A percentile compares a stretch with the other conserved stretches of the same genome.
phyloP scores from a whole-genome alignment of 2,888 invertebrate genomes.

The Pristionchus mayeri region DNA sequence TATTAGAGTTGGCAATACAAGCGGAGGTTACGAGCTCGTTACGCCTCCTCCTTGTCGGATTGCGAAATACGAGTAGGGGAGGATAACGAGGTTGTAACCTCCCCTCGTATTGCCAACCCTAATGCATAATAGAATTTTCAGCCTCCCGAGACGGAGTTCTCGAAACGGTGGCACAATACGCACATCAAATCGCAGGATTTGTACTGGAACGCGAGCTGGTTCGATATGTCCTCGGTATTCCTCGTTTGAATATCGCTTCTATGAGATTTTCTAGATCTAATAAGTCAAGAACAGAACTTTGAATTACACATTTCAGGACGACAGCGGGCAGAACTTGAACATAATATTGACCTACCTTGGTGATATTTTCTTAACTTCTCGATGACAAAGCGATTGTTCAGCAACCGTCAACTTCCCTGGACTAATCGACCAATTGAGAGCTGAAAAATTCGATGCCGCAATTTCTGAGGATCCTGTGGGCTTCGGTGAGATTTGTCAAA shows the following conservation, averaged over 20 bases:
- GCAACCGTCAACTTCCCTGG: neutral
- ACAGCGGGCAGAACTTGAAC: neutral
- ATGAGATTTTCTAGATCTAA: too few relatives aligned
- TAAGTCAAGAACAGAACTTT: neutral
- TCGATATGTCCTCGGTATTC: neutral
- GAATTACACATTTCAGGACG: neutral
- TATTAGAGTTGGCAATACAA: too few relatives aligned
- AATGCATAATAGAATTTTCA: too few relatives aligned
- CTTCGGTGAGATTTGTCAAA: neutral
- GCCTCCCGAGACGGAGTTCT: too few relatives aligned
- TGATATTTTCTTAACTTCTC: neutral
- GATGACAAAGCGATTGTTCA: neutral
- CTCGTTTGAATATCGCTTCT: neutral
- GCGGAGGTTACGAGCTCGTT: too few relatives aligned
- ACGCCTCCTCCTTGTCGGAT: too few relatives aligned
- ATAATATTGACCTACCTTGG: neutral
- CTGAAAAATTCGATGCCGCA: conserved; percentile 14
- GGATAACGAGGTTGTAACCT: too few relatives aligned
- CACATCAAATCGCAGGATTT: too few relatives aligned
- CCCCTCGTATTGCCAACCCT: too few relatives aligned
- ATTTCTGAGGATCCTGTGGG: neutral
- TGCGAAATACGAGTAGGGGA: too few relatives aligned
- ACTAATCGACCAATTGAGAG: neutral
- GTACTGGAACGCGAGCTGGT: neutral
- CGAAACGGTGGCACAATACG: too few relatives aligned